phyloP scores from a whole-genome alignment of 2,113 vertebrate genomes.

The Fulica atra region DNA sequence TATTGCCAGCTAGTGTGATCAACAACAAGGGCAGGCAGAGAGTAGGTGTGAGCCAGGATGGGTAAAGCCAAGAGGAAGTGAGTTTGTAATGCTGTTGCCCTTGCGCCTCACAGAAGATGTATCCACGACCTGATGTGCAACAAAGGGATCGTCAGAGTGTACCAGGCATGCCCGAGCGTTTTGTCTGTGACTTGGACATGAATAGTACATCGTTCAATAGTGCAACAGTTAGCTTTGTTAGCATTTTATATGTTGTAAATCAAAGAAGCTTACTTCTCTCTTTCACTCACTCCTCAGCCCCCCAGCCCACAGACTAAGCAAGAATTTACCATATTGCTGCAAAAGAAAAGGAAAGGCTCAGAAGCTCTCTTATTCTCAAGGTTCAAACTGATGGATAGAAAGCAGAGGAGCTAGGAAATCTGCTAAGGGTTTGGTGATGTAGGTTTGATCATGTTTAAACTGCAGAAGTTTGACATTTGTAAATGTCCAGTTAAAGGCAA shows the following conservation, averaged over 20 bases:
- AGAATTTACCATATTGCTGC: not conserved
- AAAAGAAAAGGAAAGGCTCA: not conserved
- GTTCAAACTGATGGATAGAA: not conserved
- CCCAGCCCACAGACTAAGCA: not conserved
- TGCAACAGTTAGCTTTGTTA: not conserved
- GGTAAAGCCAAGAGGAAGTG: not conserved
- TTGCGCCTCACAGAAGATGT: not conserved
- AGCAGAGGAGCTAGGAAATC: not conserved
- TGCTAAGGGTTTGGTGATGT: not conserved
- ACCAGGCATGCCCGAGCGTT: not conserved
- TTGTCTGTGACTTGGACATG: not conserved
- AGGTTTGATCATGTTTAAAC: not conserved
- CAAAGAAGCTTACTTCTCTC: not conserved
- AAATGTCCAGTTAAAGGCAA: slow-evolving; percentile 19
- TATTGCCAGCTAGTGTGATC: not conserved
- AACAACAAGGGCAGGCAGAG: not conserved
- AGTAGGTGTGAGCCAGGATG: rapidly evolving
- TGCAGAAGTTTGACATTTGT: slow-evolving; percentile 15
- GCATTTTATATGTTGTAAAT: not conserved
- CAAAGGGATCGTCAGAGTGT: not conserved
- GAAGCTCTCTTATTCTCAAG: not conserved
- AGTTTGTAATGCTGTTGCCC: not conserved
- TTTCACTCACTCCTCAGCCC: not conserved
- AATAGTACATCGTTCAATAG: not conserved
- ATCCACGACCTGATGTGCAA: not conserved